Evolutionary conservation across 53 echinoderm and acorn worm genomes (phyloP).

Genomic region (Paracentrotus lividus): DNA sequence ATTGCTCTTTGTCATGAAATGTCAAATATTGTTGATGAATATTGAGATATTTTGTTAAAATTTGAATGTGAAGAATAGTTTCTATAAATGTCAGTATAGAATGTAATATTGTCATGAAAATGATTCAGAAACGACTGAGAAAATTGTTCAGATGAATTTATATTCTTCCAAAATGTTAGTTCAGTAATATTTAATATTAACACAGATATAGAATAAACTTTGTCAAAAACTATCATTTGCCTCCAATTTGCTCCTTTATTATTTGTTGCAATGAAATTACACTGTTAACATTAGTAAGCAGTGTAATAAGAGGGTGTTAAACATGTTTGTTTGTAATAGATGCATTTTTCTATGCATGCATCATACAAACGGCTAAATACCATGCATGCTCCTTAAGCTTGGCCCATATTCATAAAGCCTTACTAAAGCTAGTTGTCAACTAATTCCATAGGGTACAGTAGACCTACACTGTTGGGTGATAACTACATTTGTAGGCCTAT

Average conservation of each 20-base stretch:
- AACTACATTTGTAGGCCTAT: too few species aligned
- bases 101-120: slow-evolving; percentile 22
- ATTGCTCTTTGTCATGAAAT: not conserved
- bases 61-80: slow-evolving; percentile 8
- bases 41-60: slow-evolving; percentile 5
- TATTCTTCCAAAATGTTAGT: slow-evolving; percentile 68
- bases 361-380: too few species aligned
- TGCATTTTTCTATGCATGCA: too few species aligned
- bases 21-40: slow-evolving; percentile 14
- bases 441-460: too few species aligned
- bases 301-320: too few species aligned
- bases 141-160: slow-evolving; percentile 43
- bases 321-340: too few species aligned
- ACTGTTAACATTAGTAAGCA: not conserved
- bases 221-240: slow-evolving; percentile 13
- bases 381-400: too few species aligned
- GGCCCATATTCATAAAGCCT: too few species aligned
- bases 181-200: slow-evolving; percentile 56
- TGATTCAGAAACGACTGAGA: not conserved
- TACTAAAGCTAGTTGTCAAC: too few species aligned
- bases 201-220: slow-evolving; percentile 57
- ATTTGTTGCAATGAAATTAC: not conserved
- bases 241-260: not conserved
- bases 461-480: too few species aligned
- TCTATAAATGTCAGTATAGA: slow-evolving; percentile 12